Percentiles rank a stretch among this genome's conserved stretches.
These are phyloP conservation scores for Semicossyphus pulcher DNA, from an alignment of 2,113 vertebrate species.

Conservation along the genomic window DNA sequence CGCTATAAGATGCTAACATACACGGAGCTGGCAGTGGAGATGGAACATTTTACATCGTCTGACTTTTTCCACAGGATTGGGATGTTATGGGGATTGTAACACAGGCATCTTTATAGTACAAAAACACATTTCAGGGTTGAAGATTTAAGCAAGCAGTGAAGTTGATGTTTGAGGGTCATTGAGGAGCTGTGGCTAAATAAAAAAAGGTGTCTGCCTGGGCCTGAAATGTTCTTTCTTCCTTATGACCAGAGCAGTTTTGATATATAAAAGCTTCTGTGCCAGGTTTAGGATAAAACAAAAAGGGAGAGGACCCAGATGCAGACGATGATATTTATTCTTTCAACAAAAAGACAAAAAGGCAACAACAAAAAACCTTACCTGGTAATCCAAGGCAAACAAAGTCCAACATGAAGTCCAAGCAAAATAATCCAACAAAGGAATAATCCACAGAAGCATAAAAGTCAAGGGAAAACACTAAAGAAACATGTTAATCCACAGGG, in stretches of 20 bases:
- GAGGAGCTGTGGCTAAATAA: background rate
- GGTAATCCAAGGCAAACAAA: too few relatives aligned
- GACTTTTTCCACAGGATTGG: background rate
- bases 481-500: too few relatives aligned
- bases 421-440: too few relatives aligned
- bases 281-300: too few relatives aligned
- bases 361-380: too few relatives aligned
- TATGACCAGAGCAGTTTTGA: background rate
- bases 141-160: slow-evolving; percentile 1
- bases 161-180: background rate
- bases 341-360: too few relatives aligned
- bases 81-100: slow-evolving; percentile 1
- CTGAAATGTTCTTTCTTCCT: background rate
- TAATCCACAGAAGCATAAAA: too few relatives aligned
- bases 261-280: background rate
- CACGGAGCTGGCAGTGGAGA: background rate
- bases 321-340: too few relatives aligned
- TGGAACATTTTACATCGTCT: slow-evolving; percentile 2
- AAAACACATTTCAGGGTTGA: background rate
- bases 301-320: too few relatives aligned
- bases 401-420: too few relatives aligned
- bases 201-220: background rate
- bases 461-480: too few relatives aligned
- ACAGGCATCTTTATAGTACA: background rate
- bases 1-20: background rate